These are phyloP conservation scores for Drosophila kanapiae DNA, from an alignment of 1,140 invertebrate species.

Conservation along the genomic window DNA sequence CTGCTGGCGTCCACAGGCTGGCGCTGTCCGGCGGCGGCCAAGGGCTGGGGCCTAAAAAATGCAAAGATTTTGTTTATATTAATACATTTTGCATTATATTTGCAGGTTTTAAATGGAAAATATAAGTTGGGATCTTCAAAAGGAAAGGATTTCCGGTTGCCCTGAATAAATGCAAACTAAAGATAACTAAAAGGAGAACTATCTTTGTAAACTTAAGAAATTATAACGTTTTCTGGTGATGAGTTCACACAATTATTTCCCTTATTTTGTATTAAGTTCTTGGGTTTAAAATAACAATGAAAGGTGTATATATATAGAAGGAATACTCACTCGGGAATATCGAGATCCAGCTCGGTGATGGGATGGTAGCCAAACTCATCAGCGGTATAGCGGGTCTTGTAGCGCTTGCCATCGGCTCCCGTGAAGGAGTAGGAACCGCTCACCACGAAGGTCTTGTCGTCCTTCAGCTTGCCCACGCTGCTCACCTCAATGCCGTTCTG, in stretches of 20 bases:
- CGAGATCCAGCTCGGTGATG: conserved; percentile 83
- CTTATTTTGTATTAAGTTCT: too few relatives aligned
- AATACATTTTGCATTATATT: neutral
- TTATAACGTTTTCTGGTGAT: too few relatives aligned
- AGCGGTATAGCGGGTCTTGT: conserved; percentile 85
- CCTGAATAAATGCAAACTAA: too few relatives aligned
- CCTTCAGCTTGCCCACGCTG: conserved; percentile 83
- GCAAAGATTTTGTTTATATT: too few relatives aligned
- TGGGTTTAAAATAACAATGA: neutral
- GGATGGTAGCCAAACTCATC: conserved; percentile 85
- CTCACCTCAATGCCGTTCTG: conserved; percentile 83
- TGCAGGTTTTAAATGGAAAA: neutral
- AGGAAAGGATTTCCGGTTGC: too few relatives aligned
- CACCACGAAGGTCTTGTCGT: conserved; percentile 86
- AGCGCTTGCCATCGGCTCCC: conserved; percentile 88
- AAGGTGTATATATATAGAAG: neutral
- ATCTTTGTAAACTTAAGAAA: too few relatives aligned
- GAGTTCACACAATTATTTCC: too few relatives aligned
- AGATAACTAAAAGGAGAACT: too few relatives aligned
- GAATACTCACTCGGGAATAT: conserved; percentile 77
- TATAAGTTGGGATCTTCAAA: neutral
- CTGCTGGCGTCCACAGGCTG: conserved; percentile 66
- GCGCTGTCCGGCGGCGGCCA: conserved; percentile 50
- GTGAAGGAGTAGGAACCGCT: conserved; percentile 88
- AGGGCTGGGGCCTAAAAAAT: conserved; percentile 59